Evolutionary conservation across 2,797 vertebrate species (phyloP).

Genomic region (Hippopotamyrus pictus): DNA sequence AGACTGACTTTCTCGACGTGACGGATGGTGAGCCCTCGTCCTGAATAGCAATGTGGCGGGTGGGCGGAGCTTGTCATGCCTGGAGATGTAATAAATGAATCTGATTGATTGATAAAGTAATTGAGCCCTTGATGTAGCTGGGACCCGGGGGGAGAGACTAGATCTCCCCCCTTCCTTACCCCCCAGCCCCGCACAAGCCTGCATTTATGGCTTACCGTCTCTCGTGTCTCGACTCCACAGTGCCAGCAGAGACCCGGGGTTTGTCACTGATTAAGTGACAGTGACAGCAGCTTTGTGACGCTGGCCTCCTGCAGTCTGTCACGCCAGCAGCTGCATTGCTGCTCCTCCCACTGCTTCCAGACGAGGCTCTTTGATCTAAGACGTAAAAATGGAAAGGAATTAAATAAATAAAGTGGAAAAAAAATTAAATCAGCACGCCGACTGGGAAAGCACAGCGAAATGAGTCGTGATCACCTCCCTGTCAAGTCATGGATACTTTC

Average conservation of each 20-base stretch:
- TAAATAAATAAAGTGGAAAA: background rate
- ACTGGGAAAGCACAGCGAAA: background rate
- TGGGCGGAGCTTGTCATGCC: background rate
- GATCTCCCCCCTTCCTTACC: background rate
- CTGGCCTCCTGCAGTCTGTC: slow-evolving; percentile 26
- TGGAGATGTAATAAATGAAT: background rate
- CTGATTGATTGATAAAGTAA: slow-evolving; percentile 14
- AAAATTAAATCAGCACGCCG: background rate
- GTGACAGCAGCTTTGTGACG: slow-evolving; percentile 6
- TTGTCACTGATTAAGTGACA: background rate
- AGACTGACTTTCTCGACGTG: background rate
- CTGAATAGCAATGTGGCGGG: background rate
- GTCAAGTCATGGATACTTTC: background rate
- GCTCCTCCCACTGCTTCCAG: background rate
- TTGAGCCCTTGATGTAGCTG: slow-evolving; percentile 11
- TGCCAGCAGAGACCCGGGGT: background rate
- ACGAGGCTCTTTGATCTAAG: slow-evolving; percentile 28
- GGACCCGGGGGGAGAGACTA: background rate
- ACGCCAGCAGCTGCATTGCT: background rate
- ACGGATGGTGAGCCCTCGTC: background rate
- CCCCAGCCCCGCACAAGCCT: background rate
- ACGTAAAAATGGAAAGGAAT: background rate
- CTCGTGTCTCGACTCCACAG: background rate
- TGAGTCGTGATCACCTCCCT: background rate
- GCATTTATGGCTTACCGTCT: background rate